Conservation (phyloP, 2,797 vertebrate genomes). For the Hyperoplus lanceolatus region DNA sequence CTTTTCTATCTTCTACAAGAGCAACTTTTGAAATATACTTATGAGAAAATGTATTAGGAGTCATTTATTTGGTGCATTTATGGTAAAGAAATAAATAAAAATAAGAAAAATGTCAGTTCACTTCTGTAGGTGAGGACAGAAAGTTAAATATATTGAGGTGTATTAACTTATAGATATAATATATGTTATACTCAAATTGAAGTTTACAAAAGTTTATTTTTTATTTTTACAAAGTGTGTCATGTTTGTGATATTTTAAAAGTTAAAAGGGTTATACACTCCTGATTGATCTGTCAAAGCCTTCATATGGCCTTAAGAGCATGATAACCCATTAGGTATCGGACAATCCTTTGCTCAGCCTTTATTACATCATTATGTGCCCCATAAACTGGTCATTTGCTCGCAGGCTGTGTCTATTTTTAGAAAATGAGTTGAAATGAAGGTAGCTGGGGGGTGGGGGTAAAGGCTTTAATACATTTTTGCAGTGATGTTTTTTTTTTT, state of each 20-base stretch:
- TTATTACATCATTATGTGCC: constrained; percentile 49
- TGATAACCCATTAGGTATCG: constrained; percentile 3
- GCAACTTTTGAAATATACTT: constrained; percentile 33
- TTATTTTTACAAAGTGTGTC: not conserved
- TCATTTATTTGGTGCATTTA: constrained; percentile 13
- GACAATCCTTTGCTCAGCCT: constrained; percentile 25
- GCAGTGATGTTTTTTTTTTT: constrained; percentile 8
- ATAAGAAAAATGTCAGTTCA: not conserved
- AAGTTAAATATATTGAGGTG: not conserved
- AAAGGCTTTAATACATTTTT: constrained; percentile 23
- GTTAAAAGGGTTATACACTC: not conserved
- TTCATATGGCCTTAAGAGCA: not conserved
- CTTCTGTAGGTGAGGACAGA: constrained; percentile 3
- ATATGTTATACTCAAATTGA: not conserved
- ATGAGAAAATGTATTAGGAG: constrained; percentile 7
- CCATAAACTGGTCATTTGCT: constrained; percentile 18
- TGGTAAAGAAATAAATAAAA: constrained; percentile 13
- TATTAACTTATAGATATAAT: not conserved
- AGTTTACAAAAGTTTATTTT: not conserved
- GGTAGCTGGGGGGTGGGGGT: not conserved
- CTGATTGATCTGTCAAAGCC: constrained; percentile 3
- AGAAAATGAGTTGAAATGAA: constrained; percentile 38
- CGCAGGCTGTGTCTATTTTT: constrained; percentile 22
- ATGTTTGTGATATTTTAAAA: not conserved
- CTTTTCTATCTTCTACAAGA: constrained; percentile 19